phyloP scores from a whole-genome alignment of 2,888 invertebrate species.

The Nasonovia ribisnigri region DNA sequence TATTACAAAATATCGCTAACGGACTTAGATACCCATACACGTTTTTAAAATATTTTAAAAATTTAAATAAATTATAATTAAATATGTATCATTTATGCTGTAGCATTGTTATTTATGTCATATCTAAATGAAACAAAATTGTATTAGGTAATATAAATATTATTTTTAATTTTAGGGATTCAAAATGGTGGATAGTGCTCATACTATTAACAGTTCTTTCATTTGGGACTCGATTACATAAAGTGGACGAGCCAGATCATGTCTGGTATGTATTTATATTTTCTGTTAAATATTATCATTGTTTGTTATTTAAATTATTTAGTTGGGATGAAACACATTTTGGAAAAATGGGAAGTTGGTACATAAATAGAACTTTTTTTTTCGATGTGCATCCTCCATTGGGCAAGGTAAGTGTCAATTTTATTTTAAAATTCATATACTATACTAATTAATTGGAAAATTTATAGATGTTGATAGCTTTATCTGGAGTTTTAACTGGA shows the following conservation, averaged over 20 bases:
- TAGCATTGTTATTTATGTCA: not conserved
- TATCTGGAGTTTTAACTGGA: slow-evolving; percentile 91
- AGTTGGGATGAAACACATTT: slow-evolving; percentile 99
- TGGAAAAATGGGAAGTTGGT: slow-evolving; percentile 99
- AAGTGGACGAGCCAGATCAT: slow-evolving; percentile 92
- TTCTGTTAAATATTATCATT: slow-evolving; percentile 23
- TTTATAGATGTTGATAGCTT: slow-evolving; percentile 92
- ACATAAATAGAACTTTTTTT: slow-evolving; percentile 96
- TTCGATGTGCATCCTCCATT: slow-evolving; percentile 98
- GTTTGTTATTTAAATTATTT: slow-evolving; percentile 69
- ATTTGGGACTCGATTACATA: slow-evolving; percentile 84
- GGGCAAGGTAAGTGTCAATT: slow-evolving; percentile 81
- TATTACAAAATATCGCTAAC: not conserved
- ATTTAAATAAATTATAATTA: not conserved
- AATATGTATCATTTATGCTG: not conserved
- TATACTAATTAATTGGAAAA: not conserved
- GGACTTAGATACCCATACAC: not conserved
- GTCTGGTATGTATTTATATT: slow-evolving; percentile 81
- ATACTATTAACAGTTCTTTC: slow-evolving; percentile 77
- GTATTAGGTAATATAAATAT: not conserved
- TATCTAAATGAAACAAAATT: not conserved
- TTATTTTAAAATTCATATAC: not conserved
- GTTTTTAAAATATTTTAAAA: too few species aligned
- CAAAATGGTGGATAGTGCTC: slow-evolving; percentile 79
- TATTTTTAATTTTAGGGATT: slow-evolving; percentile 31